Conservation (phyloP, 2,113 vertebrate genomes). For the Prochilodus magdalenae region DNA sequence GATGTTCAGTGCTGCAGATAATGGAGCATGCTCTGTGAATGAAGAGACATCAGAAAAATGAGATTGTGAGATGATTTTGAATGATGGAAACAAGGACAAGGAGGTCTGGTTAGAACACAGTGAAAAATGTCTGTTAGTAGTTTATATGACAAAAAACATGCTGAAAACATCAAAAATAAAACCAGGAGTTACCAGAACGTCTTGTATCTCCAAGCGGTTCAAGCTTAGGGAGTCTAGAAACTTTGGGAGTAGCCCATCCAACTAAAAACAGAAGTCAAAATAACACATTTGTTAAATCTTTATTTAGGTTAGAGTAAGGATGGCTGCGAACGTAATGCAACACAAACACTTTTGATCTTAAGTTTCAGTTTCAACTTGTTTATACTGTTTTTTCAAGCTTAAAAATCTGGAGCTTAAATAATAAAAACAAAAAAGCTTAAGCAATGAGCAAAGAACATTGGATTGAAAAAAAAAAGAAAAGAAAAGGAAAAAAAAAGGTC, state of each 20-base stretch:
- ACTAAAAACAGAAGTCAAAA: constrained; percentile 66
- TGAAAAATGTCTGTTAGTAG: constrained; percentile 24
- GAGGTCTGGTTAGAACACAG: constrained; percentile 13
- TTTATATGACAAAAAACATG: constrained; percentile 16
- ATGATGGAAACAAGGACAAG: not conserved
- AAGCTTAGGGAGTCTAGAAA: constrained; percentile 79
- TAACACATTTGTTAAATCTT: not conserved
- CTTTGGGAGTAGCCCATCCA: constrained; percentile 81
- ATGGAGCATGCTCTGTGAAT: constrained; percentile 31
- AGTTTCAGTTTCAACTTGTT: no score
- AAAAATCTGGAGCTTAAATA: no score
- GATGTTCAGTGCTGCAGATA: not conserved
- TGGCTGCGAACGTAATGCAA: not conserved
- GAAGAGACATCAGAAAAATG: constrained; percentile 9
- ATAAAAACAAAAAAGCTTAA: no score
- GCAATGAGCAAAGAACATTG: no score
- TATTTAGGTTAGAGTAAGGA: constrained; percentile 2
- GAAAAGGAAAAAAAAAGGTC: no score
- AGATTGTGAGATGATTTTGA: not conserved
- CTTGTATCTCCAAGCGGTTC: constrained; percentile 76
- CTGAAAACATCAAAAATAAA: constrained; percentile 29
- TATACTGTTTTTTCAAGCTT: not conserved
- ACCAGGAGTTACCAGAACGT: constrained; percentile 73
- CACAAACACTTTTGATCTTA: not conserved
- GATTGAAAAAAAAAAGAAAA: no score